Evolutionary conservation across 2,888 invertebrate genomes (phyloP).

Genomic region (Ypsolopha scabrella): DNA sequence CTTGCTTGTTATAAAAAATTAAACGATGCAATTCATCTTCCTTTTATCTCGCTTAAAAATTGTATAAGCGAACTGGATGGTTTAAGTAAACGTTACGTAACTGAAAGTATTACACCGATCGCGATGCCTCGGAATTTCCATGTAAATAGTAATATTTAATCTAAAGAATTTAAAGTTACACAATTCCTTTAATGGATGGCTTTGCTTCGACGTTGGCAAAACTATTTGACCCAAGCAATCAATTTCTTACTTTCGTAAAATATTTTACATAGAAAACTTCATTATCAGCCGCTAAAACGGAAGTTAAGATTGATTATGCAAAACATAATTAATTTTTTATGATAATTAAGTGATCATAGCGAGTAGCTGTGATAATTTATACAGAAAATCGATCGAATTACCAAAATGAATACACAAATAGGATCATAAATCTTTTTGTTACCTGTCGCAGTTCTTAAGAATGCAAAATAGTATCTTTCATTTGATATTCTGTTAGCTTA

Average conservation of each 20-base stretch:
- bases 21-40: background rate
- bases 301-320: slow-evolving; percentile 16
- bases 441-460: too few species aligned
- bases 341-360: background rate
- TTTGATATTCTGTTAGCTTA: slow-evolving; percentile 20
- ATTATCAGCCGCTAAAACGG: slow-evolving; percentile 9
- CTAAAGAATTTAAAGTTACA: background rate
- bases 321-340: slow-evolving; percentile 16
- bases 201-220: slow-evolving; percentile 4
- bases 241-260: background rate
- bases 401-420: too few species aligned
- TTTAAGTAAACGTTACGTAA: background rate
- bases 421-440: too few species aligned
- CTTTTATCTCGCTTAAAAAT: background rate
- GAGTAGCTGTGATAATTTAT: slow-evolving; percentile 8
- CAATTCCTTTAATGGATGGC: slow-evolving; percentile 10
- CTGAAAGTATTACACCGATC: background rate
- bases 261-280: background rate
- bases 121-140: background rate
- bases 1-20: background rate
- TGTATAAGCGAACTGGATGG: background rate
- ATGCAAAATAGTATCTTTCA: slow-evolving; percentile 7
- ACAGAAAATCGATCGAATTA: slow-evolving; percentile 8
- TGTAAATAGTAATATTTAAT: background rate
- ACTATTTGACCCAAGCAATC: slow-evolving; percentile 7